Base-by-base conservation (phyloP, 2,888 invertebrate species). In the Melanostoma mellinum region DNA sequence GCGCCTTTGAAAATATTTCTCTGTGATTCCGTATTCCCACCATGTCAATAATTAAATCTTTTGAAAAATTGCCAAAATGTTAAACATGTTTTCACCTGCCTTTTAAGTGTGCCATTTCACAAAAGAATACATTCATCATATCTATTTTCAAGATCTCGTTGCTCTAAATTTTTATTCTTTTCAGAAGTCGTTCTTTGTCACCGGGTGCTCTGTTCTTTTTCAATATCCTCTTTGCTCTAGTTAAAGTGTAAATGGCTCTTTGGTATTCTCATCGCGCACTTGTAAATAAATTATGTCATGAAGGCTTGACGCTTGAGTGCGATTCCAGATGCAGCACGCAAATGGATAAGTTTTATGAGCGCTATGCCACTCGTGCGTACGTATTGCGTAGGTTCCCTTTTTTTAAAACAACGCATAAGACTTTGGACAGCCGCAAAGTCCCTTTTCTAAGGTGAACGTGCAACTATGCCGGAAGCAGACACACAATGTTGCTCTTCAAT, bases 201-300 rank as follows among this genome's bases (percentile, higher is more conserved):
- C 2, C 60, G 42, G 55, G 56, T 56, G 63, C 61, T 60, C 42
- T 32, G 10, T 3, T 33, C 48, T 55, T 68, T 60, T 9, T 9
- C 9, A 30, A 38, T 6, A 38, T 61, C 63, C 50, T 63, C 61
- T 61, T 65, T 71, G 81, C 60, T 71, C 81, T 6, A 82, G 55
- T 68, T 76, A 33, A 72, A 67, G 67, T 81, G 75, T 72, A 52
- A 76, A 79, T 30, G 33, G 10, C 38, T 32, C n/a, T 77, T 77
- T 55, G 2, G 40, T 63, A 86, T 86, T 78, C 81, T 44, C 2
- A 10, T 52, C 81, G 60, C 69, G 72, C 56, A 38, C 30, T 50
- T 30, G 56, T 67, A 74, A 80, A 73, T 80, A 84, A 85, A 86
- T 86, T 80, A 86, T 74, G 76, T 80, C 80, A 85, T 85, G 68